A percentile compares a stretch with the other conserved stretches of the same genome.
Conservation (phyloP, 2,797 vertebrate species). For the Crocodylus rhombifer region DNA sequence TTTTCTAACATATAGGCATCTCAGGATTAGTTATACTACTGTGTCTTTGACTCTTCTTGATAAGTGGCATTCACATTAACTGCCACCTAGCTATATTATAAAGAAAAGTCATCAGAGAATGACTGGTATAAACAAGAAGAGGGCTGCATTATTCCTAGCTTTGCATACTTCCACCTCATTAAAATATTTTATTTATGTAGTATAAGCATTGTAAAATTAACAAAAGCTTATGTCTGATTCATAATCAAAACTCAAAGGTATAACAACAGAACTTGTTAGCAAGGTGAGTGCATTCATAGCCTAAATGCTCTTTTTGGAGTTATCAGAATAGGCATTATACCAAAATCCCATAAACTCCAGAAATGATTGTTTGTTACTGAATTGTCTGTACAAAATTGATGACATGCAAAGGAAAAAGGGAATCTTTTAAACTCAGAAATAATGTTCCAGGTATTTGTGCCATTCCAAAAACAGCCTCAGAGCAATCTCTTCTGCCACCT, state of each 20-base stretch:
- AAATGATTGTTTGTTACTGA: fast-evolving
- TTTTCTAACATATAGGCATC: fast-evolving
- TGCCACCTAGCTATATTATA: fast-evolving
- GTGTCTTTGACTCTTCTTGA: background rate
- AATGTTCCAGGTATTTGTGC: fast-evolving
- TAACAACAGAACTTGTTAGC: background rate
- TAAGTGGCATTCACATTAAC: background rate
- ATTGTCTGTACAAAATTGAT: background rate
- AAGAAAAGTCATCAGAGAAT: fast-evolving
- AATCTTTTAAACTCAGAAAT: background rate
- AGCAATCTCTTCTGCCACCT: constrained; percentile 75
- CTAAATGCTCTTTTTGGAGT: background rate
- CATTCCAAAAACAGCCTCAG: background rate
- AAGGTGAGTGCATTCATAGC: background rate
- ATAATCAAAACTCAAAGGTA: background rate
- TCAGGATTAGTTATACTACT: background rate
- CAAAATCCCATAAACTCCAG: fast-evolving
- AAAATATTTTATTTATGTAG: background rate
- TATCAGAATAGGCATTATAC: background rate
- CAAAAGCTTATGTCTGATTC: background rate
- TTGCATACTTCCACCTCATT: background rate
- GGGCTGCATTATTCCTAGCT: background rate
- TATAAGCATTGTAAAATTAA: background rate
- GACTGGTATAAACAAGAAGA: fast-evolving
- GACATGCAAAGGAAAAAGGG: fast-evolving